Base-by-base conservation (phyloP, 2,888 invertebrate genomes). In the Aspidiotus destructor region DNA sequence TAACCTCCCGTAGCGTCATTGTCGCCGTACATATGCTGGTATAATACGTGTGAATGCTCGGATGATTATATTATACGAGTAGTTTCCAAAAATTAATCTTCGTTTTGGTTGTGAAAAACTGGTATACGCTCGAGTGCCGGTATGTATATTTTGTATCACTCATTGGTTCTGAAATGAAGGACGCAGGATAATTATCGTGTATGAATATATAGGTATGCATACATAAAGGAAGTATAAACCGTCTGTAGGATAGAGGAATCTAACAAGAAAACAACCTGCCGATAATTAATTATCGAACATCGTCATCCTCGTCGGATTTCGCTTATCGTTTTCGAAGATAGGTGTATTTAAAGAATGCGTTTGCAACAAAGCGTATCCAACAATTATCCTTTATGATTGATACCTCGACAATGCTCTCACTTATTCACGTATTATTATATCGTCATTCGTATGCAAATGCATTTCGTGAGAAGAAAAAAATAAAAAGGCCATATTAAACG, bases 321-420 rank as follows among this genome's bases (percentile, higher is more conserved):
- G n/a, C 40, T 65, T 48, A 65, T 64, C 16, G 28, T 28, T 28
- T 28, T 28, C 28, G 28, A 55, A 42, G 55, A 58, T 58, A 28
- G 5, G 28, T 28, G 28, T 28, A 28, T 28, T 28, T 13, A 58
- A 8, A 41, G 44, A 61, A 41, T 44, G 65, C 58, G 58, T 65
- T 58, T 65, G 65, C 65, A 65, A 60, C 65, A 65, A 65, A 9
- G 57, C 58, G 58, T 58, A 65, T 65, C 65, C 65, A 65, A 65
- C 65, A 65, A 65, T 65, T 65, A 65, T 58, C 44, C 16, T 28
- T 5, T 58, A 65, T 65, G 65, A 65, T 65, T 65, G 65, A 65
- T 65, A 65, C 58, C 28, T 58, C 48, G 48, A 48, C 63, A 63
- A 63, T 63, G 28, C 63, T 15, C 28, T 28, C 28, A 28, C 28